Percentiles rank a stretch among this genome's conserved stretches.
phyloP scores from a whole-genome alignment of 92 coral and sea anemone genomes.

The Epizoanthus scotinus region DNA sequence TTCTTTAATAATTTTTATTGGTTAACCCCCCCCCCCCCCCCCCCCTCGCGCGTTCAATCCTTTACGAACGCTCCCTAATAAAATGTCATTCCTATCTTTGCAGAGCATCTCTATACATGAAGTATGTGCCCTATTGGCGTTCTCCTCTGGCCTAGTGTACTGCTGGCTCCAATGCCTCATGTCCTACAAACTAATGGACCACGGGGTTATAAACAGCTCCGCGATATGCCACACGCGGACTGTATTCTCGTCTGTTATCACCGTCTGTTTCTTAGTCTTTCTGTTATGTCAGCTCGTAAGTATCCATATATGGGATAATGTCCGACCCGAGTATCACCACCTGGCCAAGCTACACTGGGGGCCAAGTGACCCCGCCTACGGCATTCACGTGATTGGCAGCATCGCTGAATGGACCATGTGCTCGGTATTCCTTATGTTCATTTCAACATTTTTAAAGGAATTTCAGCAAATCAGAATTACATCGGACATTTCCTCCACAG shows the following conservation, averaged over 20 bases:
- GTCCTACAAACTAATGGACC: constrained; percentile 87
- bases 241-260: constrained; percentile 65
- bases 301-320: constrained; percentile 62
- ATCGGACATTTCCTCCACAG: constrained; percentile 83
- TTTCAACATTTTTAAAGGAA: constrained; percentile 68
- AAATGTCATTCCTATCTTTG: background rate
- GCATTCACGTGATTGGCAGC: constrained; percentile 69
- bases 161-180: constrained; percentile 85
- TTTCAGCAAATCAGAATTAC: constrained; percentile 77
- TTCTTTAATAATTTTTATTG: background rate
- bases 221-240: constrained; percentile 82
- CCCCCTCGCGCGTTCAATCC: no score
- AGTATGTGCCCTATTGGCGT: constrained; percentile 72
- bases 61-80: no score
- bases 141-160: constrained; percentile 66
- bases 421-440: constrained; percentile 64
- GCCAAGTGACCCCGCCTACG: constrained; percentile 79
- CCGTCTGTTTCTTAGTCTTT: constrained; percentile 59
- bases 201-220: constrained; percentile 88
- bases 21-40: no score
- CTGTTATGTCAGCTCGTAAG: constrained; percentile 63
- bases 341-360: constrained; percentile 78
- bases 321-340: constrained; percentile 68
- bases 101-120: constrained; percentile 72
- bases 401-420: constrained; percentile 83